A percentile compares a stretch with the other conserved stretches of the same genome.
Evolutionary conservation across 2,797 vertebrate species (phyloP).

Genomic region (Pseudochaenichthys georgianus): DNA sequence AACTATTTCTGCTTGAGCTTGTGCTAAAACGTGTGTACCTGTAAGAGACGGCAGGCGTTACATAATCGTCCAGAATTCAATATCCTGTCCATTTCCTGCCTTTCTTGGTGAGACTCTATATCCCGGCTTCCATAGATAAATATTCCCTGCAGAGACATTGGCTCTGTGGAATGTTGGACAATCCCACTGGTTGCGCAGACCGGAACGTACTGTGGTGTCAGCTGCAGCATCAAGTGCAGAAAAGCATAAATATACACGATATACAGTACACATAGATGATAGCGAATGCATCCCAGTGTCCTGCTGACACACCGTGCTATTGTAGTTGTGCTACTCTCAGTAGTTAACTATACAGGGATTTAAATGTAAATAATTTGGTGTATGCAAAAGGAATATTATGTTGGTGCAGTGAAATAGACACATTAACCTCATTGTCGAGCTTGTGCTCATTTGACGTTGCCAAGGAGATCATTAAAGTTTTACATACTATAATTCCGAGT

Average conservation of each 20-base stretch:
- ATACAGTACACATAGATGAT: background rate
- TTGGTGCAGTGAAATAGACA: background rate
- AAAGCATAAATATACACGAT: slow-evolving; percentile 13
- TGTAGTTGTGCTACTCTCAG: background rate
- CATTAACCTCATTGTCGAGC: background rate
- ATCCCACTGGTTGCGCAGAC: slow-evolving; percentile 16
- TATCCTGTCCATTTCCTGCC: slow-evolving; percentile 76
- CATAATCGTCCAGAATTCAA: slow-evolving; percentile 72
- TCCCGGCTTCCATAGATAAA: slow-evolving; percentile 70
- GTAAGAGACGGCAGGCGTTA: slow-evolving; percentile 44
- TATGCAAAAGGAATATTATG: background rate
- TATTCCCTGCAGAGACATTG: slow-evolving; percentile 54
- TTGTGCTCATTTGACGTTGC: background rate
- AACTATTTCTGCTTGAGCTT: slow-evolving; percentile 9
- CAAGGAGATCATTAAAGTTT: background rate
- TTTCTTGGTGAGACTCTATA: slow-evolving; percentile 71
- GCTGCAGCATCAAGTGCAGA: slow-evolving; percentile 34
- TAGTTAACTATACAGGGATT: background rate
- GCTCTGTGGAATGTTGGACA: slow-evolving; percentile 59
- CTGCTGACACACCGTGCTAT: background rate
- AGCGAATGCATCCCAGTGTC: background rate
- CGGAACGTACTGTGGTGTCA: slow-evolving; percentile 41
- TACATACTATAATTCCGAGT: background rate
- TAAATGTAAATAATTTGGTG: background rate
- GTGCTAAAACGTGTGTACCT: slow-evolving; percentile 45